Evolutionary conservation across 2,113 vertebrate species (phyloP).

Genomic region (Alligator sinensis): DNA sequence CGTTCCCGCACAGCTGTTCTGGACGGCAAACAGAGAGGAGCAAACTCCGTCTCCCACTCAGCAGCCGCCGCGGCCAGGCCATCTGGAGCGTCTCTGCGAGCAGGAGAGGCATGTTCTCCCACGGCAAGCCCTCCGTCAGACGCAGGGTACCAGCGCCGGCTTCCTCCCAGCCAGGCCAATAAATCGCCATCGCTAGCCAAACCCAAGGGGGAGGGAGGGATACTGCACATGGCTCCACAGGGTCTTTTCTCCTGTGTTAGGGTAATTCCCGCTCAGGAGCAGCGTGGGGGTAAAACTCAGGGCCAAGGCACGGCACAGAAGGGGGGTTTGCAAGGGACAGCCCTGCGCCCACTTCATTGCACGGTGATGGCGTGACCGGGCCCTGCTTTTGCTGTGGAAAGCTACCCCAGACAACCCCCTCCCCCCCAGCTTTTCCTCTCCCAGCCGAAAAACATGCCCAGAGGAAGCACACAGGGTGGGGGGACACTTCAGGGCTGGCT

Average conservation of each 20-base stretch:
- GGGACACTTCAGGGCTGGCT: background rate
- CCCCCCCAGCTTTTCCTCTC: too few relatives aligned
- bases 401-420: too few relatives aligned
- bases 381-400: too few relatives aligned
- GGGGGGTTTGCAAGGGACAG: too few relatives aligned
- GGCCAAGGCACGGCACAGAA: too few relatives aligned
- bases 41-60: conserved; percentile 46
- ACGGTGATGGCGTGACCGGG: too few relatives aligned
- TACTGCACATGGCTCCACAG: background rate
- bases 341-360: too few relatives aligned
- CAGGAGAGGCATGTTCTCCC: background rate
- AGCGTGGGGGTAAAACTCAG: too few relatives aligned
- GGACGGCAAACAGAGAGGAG: conserved; percentile 55
- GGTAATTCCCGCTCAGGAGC: background rate
- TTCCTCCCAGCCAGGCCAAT: background rate
- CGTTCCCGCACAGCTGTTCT: conserved; percentile 73
- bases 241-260: background rate
- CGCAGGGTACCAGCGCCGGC: background rate
- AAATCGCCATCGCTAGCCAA: conserved; percentile 1
- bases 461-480: too few relatives aligned
- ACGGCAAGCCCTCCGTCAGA: background rate
- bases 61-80: conserved; percentile 55
- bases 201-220: background rate
- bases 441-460: too few relatives aligned
- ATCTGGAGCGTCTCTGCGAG: conserved; percentile 57